Percentiles rank a stretch among this genome's conserved stretches.
Evolutionary conservation across 2,797 vertebrate species (phyloP).

Genomic region (Sebastes kiyomatsui): DNA sequence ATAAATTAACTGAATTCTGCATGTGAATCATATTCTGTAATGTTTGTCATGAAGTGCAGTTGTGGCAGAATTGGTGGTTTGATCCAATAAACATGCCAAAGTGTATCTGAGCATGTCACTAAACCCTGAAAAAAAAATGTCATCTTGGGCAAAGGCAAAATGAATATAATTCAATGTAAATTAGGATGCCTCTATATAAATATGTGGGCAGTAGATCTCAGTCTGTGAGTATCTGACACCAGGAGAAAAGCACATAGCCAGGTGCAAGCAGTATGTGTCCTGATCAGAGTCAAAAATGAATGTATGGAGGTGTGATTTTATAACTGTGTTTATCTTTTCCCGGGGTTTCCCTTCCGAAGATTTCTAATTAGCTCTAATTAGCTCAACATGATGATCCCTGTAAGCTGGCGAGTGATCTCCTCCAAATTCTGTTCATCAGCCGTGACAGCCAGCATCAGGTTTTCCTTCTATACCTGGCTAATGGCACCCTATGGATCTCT

Average conservation of each 20-base stretch:
- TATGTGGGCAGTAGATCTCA: neutral
- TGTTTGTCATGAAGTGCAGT: neutral
- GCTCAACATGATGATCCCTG: conserved; percentile 26
- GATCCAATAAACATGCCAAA: too few species aligned
- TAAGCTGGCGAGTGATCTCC: conserved; percentile 47
- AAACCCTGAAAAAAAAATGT: neutral
- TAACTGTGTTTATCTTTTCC: conserved; percentile 22
- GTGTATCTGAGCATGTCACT: neutral
- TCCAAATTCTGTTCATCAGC: conserved; percentile 45
- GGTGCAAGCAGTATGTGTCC: neutral
- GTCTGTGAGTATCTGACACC: neutral
- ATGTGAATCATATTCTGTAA: neutral
- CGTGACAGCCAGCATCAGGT: conserved; percentile 56
- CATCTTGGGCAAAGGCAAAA: neutral
- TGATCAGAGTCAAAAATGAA: neutral
- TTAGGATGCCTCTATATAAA: too few species aligned
- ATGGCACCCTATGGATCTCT: conserved; percentile 69
- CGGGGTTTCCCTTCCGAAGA: neutral
- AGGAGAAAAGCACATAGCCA: neutral
- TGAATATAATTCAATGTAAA: neutral
- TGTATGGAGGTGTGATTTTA: neutral
- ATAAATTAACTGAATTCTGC: neutral
- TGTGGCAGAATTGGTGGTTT: neutral
- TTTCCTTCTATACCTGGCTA: conserved; percentile 52
- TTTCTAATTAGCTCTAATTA: conserved; percentile 59